phyloP scores from a whole-genome alignment of 2,797 vertebrate genomes.

The Etheostoma nigrum region DNA sequence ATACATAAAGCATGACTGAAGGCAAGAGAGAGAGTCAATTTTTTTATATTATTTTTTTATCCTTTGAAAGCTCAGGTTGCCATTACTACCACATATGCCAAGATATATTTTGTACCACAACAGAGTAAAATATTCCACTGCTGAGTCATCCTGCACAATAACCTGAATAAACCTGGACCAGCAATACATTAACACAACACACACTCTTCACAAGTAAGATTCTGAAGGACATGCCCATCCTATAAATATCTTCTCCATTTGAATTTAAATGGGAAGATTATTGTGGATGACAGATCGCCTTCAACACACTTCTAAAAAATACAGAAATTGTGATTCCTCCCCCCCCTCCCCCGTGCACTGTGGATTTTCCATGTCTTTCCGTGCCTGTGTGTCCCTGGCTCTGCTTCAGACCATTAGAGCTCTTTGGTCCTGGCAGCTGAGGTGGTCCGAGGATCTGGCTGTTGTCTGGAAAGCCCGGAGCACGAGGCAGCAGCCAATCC shows the following conservation, averaged over 20 bases:
- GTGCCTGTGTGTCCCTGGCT: constrained; percentile 60
- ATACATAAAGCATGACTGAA: constrained; percentile 70
- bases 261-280: constrained; percentile 66
- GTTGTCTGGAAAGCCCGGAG: constrained; percentile 55
- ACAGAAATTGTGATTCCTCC: constrained; percentile 7
- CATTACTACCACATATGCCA: constrained; percentile 39
- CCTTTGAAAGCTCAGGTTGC: constrained; percentile 41
- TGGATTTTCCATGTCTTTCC: constrained; percentile 38
- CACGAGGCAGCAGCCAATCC: constrained; percentile 60
- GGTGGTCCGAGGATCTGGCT: constrained; percentile 54
- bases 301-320: constrained; percentile 35
- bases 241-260: constrained; percentile 27
- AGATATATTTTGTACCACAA: constrained; percentile 36
- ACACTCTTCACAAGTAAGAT: constrained; percentile 14
- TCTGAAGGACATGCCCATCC: constrained; percentile 23
- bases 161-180: constrained; percentile 18
- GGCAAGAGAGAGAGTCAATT: constrained; percentile 37
- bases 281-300: constrained; percentile 27
- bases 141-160: constrained; percentile 38
- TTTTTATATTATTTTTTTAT: constrained; percentile 4
- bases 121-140: constrained; percentile 28
- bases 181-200: constrained; percentile 21
- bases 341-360: constrained; percentile 9
- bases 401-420: constrained; percentile 73
- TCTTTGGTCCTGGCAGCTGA: constrained; percentile 62